Percentiles rank a stretch among this genome's conserved stretches.
phyloP scores from a whole-genome alignment of 2,113 vertebrate species.

The Mus pahari region DNA sequence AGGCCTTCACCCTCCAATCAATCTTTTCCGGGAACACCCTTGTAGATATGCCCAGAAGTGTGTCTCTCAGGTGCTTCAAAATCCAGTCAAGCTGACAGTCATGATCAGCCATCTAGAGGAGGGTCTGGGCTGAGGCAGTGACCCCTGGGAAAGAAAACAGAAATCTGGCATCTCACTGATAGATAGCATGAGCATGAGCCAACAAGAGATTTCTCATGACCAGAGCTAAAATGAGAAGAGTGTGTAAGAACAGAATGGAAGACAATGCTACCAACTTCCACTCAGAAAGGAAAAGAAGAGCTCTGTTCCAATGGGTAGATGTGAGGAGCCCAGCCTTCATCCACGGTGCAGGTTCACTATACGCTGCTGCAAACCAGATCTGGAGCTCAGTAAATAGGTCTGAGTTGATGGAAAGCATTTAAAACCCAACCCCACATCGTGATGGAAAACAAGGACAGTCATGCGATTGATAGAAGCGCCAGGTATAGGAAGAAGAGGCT shows the following conservation, averaged over 20 bases:
- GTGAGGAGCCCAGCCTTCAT: rapidly evolving
- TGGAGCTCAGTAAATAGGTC: neutral
- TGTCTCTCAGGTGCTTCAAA: neutral
- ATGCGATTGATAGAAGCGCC: neutral
- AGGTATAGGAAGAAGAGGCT: neutral
- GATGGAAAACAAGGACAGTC: neutral
- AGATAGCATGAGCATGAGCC: neutral
- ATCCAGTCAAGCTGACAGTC: neutral
- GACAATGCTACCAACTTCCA: neutral
- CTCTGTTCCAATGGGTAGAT: too few species aligned
- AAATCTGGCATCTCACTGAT: neutral
- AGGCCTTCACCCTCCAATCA: too few species aligned
- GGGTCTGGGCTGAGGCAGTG: neutral
- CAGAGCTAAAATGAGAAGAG: neutral
- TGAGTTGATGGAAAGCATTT: neutral
- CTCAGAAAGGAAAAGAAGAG: neutral
- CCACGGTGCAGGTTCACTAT: neutral
- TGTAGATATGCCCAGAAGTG: neutral
- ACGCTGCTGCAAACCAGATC: neutral
- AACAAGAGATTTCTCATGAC: neutral
- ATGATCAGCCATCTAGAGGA: neutral
- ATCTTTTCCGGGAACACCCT: neutral
- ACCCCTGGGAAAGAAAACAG: neutral
- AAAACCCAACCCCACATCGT: neutral
- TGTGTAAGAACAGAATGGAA: neutral